A percentile compares a stretch with the other conserved stretches of the same genome.
Conservation (phyloP, 2,797 vertebrate genomes). For the Scleropages formosus region DNA sequence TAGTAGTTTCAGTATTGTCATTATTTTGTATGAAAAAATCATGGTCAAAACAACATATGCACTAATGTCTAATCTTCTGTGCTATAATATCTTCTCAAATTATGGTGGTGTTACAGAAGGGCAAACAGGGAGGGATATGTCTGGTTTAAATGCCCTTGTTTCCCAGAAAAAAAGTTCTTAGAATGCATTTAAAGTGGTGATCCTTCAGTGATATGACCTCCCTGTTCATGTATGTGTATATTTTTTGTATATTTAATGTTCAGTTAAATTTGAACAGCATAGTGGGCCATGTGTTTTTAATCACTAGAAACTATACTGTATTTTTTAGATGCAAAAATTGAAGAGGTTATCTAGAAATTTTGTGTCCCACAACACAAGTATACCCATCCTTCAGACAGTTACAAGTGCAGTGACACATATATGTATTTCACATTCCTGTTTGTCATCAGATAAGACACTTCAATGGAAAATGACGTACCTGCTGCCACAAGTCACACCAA, state of each 20-base stretch:
- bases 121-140: too few species aligned
- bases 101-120: too few species aligned
- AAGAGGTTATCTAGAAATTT: background rate
- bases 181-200: too few species aligned
- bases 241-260: background rate
- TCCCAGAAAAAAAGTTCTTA: too few species aligned
- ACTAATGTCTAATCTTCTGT: too few species aligned
- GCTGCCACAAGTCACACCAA: constrained; percentile 9
- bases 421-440: background rate
- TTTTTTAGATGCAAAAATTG: background rate
- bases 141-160: background rate
- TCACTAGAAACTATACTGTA: background rate
- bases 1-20: too few species aligned
- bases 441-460: constrained; percentile 23
- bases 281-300: too few species aligned
- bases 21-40: too few species aligned
- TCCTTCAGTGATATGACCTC: too few species aligned
- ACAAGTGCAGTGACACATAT: background rate
- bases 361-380: background rate
- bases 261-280: too few species aligned
- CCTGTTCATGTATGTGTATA: background rate
- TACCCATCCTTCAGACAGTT: constrained; percentile 9
- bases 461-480: constrained; percentile 23
- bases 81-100: too few species aligned
- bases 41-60: too few species aligned